Evolutionary conservation across 2,113 vertebrate species (phyloP).

Genomic region (Grus americana): DNA sequence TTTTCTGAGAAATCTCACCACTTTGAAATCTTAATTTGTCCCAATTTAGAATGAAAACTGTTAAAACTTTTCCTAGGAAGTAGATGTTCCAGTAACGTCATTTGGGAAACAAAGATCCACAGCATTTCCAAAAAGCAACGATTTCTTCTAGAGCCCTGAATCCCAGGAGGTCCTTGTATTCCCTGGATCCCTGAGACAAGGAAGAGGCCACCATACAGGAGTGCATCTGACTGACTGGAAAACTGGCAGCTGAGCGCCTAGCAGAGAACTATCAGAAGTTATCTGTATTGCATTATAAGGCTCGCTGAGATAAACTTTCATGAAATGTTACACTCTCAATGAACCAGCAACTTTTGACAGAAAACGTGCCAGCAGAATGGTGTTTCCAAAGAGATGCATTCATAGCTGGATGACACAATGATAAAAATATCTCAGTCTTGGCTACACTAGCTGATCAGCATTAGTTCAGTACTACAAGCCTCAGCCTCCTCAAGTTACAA

Average conservation of each 20-base stretch:
- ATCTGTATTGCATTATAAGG: constrained; percentile 36
- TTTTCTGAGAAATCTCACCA: not conserved
- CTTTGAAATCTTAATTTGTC: not conserved
- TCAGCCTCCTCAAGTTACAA: not conserved
- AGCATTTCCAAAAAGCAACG: not conserved
- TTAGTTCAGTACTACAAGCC: not conserved
- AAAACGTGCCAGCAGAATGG: constrained; percentile 13
- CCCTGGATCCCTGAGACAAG: not conserved
- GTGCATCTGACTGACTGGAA: not conserved
- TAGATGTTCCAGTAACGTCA: not conserved
- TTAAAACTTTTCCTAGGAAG: not conserved
- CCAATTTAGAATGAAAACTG: not conserved
- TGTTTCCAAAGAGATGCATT: constrained; percentile 7
- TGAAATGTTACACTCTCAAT: constrained; percentile 40
- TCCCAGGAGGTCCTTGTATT: not conserved
- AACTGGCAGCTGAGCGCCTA: not conserved
- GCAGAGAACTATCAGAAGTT: not conserved
- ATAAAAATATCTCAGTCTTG: constrained; percentile 21
- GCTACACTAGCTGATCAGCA: not conserved
- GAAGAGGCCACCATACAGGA: not conserved
- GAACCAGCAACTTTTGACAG: constrained; percentile 52
- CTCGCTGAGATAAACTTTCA: constrained; percentile 34
- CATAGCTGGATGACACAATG: constrained; percentile 4
- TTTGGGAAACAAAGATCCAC: not conserved
- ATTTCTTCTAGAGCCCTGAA: not conserved